phyloP scores from a whole-genome alignment of 2,888 invertebrate species.

The Capitulum mitella region DNA sequence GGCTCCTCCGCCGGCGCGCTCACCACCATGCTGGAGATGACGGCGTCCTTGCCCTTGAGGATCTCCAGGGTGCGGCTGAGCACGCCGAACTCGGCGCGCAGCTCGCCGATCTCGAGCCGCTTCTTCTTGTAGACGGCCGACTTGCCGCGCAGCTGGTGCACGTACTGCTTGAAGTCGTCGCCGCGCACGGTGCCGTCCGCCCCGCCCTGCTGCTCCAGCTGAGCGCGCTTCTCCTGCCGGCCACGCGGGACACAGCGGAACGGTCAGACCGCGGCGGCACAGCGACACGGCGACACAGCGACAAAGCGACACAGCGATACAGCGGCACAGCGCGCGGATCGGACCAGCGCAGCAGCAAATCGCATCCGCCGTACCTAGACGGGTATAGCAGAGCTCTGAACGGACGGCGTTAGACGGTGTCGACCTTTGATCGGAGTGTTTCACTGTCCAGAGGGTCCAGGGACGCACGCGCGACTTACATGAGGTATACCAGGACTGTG shows the following conservation, averaged over 20 bases:
- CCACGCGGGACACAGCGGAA: background rate
- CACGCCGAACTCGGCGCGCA: constrained; percentile 68
- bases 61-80: constrained; percentile 67
- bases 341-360: no score
- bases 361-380: no score
- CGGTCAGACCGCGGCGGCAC: background rate
- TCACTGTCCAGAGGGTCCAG: no score
- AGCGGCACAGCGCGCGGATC: background rate
- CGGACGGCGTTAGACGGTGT: no score
- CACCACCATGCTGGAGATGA: constrained; percentile 52
- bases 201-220: constrained; percentile 49
- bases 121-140: constrained; percentile 74
- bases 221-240: constrained; percentile 45
- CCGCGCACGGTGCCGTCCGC: constrained; percentile 62
- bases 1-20: constrained; percentile 35
- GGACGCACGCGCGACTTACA: no score
- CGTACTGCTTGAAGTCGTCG: constrained; percentile 77
- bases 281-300: no score
- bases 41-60: constrained; percentile 50
- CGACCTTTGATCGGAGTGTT: no score
- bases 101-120: constrained; percentile 62
- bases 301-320: background rate
- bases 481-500: no score
- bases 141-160: constrained; percentile 68
- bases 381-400: no score